Evolutionary conservation across 2,797 vertebrate species (phyloP), one percentile per base, ranked within the genome.

Genomic region (Serranus cabrilla): DNA sequence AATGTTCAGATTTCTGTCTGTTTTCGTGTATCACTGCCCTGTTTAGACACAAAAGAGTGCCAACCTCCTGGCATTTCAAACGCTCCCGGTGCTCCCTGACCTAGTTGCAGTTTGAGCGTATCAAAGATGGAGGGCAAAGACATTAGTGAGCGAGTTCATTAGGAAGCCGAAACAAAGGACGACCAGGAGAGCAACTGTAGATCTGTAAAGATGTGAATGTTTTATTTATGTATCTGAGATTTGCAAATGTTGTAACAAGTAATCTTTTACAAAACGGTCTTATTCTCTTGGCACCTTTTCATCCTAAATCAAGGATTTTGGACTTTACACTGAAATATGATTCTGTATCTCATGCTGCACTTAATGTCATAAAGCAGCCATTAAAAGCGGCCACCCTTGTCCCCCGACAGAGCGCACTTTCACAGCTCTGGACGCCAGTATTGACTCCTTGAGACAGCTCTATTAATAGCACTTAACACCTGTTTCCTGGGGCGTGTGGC

Each of bases 401-500:
- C 37, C 23, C 9, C 56, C 4, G 25, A 18, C 76, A 34, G 49
- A 64, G 49, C 49, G 34, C 71, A 71, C 43, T 62, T 16, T 42
- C 67, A 63, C 62, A 49, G 57, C 75, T 67, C 60, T 72, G 83
- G 82, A 58, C 56, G 58, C 65, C 71, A 80, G 45, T 71, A 72
- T 75, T 49, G 65, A 71, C 74, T 87, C 63, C 81, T 80, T 82
- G 25, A 86, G 85, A 81, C 66, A 16, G 59, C 11, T 74, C 89
- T 92, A 92, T 86, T 87, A 90, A 92, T 92, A 93, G 87, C 46
- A 6, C 21, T 0, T 39, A 16, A 56, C n/a, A 63, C 34, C 74
- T 71, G 78, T 73, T 76, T 82, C 80, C 81, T 52, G 40, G 45
- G 65, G 78, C 84, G 74, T 67, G 14, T 49, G 17, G 59, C 71